Base-by-base conservation (phyloP, 2,888 invertebrate genomes). In the Drosophila greeni region DNA sequence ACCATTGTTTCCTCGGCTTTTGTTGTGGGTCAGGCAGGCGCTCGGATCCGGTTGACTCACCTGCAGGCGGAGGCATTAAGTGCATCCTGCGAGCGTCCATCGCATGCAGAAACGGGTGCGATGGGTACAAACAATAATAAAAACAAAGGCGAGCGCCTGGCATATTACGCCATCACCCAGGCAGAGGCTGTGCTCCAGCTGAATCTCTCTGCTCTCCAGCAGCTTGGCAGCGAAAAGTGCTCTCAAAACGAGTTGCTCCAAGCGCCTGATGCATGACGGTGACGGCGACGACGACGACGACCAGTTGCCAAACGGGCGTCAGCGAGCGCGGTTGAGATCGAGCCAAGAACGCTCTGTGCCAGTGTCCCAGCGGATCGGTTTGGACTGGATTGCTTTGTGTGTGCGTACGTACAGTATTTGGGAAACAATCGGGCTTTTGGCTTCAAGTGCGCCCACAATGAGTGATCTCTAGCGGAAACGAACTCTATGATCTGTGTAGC, bases 301-400 rank as follows among this genome's bases (percentile, higher is more conserved):
- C 76, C 57, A 79, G 79, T 79, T 82, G 82, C 66, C 70, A 56
- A 80, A 67, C 81, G 80, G 82, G 69, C 79, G 84, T 70, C 77
- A 74, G 68, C 68, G 84, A 59, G 80, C 66, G 70, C 65, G 74
- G 83, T 74, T 70, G 42, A 48, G 56, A 57, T 52, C 49, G 36
- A 37, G 62, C 54, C 48, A 72, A 42, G 54, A 61, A 53, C 31
- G 37, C 53, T 24, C 45, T 49, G 49, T 42, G 57, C 58, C 60
- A 59, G 54, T 42, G 20, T 42, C 33, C 52, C 33, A 36, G 36
- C 37, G 61, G 33, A 40, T 64, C 29, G 26, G 65, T 11, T 37
- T 29, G 36, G 60, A 26, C 31, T 49, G 64, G 51, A 53, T 62
- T 53, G 42, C 48, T 66, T 53, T 62, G 54, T 62, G 66, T 62